Percentiles rank a stretch among this genome's conserved stretches.
phyloP scores from a whole-genome alignment of 2,113 vertebrate species.

The Clarias macrocephalus region DNA sequence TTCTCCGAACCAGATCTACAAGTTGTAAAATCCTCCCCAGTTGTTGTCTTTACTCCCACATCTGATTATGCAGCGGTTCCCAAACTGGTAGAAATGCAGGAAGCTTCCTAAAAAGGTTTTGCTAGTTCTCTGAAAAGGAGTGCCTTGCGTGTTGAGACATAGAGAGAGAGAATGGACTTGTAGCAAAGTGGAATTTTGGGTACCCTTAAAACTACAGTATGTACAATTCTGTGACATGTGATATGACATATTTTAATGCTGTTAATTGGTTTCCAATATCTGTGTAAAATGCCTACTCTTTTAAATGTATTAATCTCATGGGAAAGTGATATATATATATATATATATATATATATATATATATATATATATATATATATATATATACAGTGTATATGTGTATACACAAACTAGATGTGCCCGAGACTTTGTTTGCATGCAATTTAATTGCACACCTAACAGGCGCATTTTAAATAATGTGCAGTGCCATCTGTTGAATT shows the following conservation, averaged over 20 bases:
- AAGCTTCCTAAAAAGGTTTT: not conserved
- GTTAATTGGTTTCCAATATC: not conserved
- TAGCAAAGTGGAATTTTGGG: not conserved
- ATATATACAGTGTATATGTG: too few relatives aligned
- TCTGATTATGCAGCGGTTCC: not conserved
- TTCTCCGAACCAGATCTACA: not conserved
- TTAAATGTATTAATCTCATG: not conserved
- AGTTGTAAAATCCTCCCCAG: not conserved
- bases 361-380: too few relatives aligned
- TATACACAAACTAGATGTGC: too few relatives aligned
- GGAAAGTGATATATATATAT: not conserved
- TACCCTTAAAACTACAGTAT: not conserved
- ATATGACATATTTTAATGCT: not conserved
- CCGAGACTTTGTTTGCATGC: too few relatives aligned
- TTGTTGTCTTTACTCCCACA: conserved; percentile 10
- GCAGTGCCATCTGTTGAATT: too few relatives aligned
- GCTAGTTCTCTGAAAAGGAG: not conserved
- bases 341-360: too few relatives aligned
- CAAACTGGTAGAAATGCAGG: not conserved
- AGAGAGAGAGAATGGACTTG: not conserved
- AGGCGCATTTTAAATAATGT: too few relatives aligned
- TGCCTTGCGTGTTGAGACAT: not conserved
- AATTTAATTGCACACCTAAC: too few relatives aligned
- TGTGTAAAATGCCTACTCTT: not conserved
- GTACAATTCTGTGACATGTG: not conserved